Conservation (phyloP, 2,797 vertebrate genomes). For the Siniperca undulata region DNA sequence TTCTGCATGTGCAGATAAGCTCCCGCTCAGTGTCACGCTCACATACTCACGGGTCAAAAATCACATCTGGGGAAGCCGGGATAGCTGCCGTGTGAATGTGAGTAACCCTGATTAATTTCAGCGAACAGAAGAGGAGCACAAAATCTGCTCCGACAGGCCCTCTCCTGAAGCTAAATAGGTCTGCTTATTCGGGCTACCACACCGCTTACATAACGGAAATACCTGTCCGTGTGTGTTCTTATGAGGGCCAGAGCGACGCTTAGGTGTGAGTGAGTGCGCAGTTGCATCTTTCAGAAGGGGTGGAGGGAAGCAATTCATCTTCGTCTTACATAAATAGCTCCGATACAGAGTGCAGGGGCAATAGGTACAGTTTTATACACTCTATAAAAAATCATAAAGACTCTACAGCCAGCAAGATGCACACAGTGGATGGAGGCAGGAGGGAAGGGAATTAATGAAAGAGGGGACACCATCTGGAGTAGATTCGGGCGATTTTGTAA, state of each 20-base stretch:
- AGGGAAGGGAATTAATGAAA: slow-evolving; percentile 33
- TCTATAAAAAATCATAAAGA: slow-evolving; percentile 27
- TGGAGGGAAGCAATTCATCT: slow-evolving; percentile 72
- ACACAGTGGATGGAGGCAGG: slow-evolving; percentile 33
- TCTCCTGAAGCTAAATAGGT: slow-evolving; percentile 61
- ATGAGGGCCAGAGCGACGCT: slow-evolving; percentile 40
- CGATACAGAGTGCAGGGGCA: slow-evolving; percentile 51
- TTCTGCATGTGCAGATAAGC: slow-evolving; percentile 52
- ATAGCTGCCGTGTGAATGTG: background rate
- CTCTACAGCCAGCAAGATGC: slow-evolving; percentile 16
- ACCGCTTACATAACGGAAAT: slow-evolving; percentile 55
- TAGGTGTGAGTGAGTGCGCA: slow-evolving; percentile 36
- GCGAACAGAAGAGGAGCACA: slow-evolving; percentile 26
- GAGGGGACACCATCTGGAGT: slow-evolving; percentile 52
- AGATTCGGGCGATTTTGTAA: slow-evolving; percentile 53
- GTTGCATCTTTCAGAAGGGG: slow-evolving; percentile 47
- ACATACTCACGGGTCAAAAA: slow-evolving; percentile 32
- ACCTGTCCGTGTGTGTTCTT: slow-evolving; percentile 51
- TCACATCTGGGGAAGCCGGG: slow-evolving; percentile 26
- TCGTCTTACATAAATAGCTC: slow-evolving; percentile 75
- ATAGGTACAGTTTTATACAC: slow-evolving; percentile 43
- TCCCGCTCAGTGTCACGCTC: slow-evolving; percentile 18
- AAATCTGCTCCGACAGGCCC: slow-evolving; percentile 41
- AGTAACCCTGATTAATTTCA: slow-evolving; percentile 39
- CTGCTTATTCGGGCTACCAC: slow-evolving; percentile 66